Percentiles rank a stretch among this genome's conserved stretches.
Conservation (phyloP, 2,113 vertebrate genomes). For the Archilochus colubris region DNA sequence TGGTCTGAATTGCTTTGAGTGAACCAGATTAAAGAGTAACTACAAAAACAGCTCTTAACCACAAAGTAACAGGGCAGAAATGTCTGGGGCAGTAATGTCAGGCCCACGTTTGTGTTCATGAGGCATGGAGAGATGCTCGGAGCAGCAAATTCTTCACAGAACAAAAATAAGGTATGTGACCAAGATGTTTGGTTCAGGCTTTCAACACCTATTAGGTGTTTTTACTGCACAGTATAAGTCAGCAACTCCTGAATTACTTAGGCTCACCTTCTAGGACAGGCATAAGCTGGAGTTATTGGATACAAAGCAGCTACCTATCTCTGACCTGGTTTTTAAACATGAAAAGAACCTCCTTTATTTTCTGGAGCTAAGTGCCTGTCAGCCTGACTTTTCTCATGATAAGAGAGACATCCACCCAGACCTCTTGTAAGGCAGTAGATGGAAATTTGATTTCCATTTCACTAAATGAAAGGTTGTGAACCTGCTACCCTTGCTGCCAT, state of each 20-base stretch:
- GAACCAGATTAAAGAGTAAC: background rate
- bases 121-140: background rate
- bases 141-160: background rate
- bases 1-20: background rate
- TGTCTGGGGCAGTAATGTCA: accelerated
- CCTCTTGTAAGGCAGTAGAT: background rate
- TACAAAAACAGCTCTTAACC: background rate
- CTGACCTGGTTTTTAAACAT: background rate
- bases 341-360: background rate
- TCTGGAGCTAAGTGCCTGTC: background rate
- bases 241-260: background rate
- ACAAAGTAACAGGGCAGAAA: background rate
- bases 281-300: background rate
- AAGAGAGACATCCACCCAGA: background rate
- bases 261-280: background rate
- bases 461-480: background rate
- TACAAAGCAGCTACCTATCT: background rate
- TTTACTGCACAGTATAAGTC: background rate
- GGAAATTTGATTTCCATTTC: background rate
- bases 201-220: background rate
- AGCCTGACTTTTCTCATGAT: background rate
- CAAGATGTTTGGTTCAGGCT: background rate
- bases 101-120: background rate
- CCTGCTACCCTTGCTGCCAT: background rate
- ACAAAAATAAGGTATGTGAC: background rate